phyloP scores from a whole-genome alignment of 2,888 invertebrate species.

The Thalpophila matura region DNA sequence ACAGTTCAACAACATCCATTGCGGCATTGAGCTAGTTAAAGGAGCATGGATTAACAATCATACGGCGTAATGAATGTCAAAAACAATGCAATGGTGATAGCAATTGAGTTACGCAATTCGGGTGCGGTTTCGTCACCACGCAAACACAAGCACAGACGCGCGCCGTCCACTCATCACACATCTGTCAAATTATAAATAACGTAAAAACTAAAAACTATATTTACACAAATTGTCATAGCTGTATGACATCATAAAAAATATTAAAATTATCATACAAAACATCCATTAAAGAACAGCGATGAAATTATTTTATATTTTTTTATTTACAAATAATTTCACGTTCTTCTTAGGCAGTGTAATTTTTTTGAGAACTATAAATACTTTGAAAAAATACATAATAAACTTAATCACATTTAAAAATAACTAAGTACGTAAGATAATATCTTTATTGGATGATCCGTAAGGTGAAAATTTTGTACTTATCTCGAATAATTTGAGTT shows the following conservation, averaged over 20 bases:
- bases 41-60: too few species aligned
- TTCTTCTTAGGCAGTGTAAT: slow-evolving; percentile 80
- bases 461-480: slow-evolving; percentile 67
- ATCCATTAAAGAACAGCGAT: slow-evolving; percentile 67
- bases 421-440: slow-evolving; percentile 58
- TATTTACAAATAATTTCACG: slow-evolving; percentile 70
- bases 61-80: too few species aligned
- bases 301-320: slow-evolving; percentile 65
- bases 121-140: slow-evolving; percentile 30
- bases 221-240: slow-evolving; percentile 81
- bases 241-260: slow-evolving; percentile 74
- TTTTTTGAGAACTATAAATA: slow-evolving; percentile 65
- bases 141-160: slow-evolving; percentile 65
- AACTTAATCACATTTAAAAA: slow-evolving; percentile 65
- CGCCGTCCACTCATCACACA: slow-evolving; percentile 69
- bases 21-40: too few species aligned
- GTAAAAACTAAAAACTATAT: slow-evolving; percentile 84
- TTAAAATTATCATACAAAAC: slow-evolving; percentile 75
- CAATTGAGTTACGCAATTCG: too few species aligned
- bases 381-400: slow-evolving; percentile 58
- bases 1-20: too few species aligned
- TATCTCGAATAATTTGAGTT: slow-evolving; percentile 64
- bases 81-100: too few species aligned
- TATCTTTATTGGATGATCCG: slow-evolving; percentile 64
- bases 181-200: slow-evolving; percentile 74